A percentile compares a stretch with the other conserved stretches of the same genome.
Evolutionary conservation across 2,113 vertebrate genomes (phyloP).

Genomic region (Tympanuchus pallidicinctus): DNA sequence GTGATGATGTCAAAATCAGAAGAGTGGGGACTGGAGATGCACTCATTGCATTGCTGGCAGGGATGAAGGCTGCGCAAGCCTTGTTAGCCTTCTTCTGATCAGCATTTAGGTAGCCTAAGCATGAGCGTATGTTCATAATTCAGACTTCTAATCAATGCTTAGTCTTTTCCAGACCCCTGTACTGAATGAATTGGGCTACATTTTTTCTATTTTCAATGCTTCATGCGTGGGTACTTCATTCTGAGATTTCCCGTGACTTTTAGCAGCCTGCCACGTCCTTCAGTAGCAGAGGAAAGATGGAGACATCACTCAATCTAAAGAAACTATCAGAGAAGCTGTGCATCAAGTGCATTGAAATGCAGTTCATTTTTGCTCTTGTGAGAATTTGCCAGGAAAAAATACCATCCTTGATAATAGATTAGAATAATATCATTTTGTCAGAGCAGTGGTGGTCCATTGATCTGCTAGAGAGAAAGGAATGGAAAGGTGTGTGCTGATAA

Average conservation of each 20-base stretch:
- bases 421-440: background rate
- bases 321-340: background rate
- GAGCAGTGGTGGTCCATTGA: background rate
- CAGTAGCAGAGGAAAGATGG: background rate
- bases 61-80: background rate
- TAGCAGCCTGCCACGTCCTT: background rate
- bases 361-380: background rate
- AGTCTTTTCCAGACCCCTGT: background rate
- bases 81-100: background rate
- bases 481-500: background rate
- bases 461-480: background rate
- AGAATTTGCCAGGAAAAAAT: background rate
- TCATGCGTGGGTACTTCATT: rapidly evolving
- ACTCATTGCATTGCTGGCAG: background rate
- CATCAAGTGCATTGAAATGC: background rate
- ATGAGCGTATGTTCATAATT: background rate
- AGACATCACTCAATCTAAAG: background rate
- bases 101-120: background rate
- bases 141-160: background rate
- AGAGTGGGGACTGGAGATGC: background rate
- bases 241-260: background rate
- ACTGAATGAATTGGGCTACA: background rate
- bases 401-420: background rate
- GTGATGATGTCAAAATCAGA: background rate
- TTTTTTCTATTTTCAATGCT: rapidly evolving